These are phyloP conservation scores for Ochotona curzoniae DNA, from an alignment of 2,113 vertebrate species.

Conservation along the genomic window DNA sequence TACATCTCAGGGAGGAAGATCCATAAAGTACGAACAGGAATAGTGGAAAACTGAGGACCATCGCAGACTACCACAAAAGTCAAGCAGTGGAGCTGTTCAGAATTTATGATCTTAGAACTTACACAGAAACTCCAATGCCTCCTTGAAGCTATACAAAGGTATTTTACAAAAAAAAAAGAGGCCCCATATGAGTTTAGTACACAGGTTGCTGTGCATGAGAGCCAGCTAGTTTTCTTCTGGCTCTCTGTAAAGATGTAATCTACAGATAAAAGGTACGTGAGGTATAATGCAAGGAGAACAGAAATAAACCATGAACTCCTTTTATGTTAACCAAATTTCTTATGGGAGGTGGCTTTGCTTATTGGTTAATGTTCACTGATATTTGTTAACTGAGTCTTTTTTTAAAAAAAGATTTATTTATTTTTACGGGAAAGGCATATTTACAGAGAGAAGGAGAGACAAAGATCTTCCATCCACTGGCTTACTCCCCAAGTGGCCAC, in stretches of 20 bases:
- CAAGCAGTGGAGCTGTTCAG: not conserved
- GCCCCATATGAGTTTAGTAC: not conserved
- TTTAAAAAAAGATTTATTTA: too few relatives aligned
- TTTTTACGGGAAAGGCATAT: too few relatives aligned
- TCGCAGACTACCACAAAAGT: constrained; percentile 7
- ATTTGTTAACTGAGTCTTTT: not conserved
- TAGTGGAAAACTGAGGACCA: not conserved
- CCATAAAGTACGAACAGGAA: not conserved
- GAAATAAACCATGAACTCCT: not conserved
- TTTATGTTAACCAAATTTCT: constrained; percentile 36
- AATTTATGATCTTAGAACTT: not conserved
- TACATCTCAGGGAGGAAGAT: not conserved
- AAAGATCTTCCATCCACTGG: too few relatives aligned
- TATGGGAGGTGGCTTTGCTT: not conserved
- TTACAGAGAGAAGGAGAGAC: too few relatives aligned
- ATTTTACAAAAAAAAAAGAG: constrained; percentile 20
- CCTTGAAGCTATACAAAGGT: not conserved
- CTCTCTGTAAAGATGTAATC: not conserved
- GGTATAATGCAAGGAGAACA: not conserved
- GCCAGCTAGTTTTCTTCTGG: not conserved
- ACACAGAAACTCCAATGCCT: not conserved
- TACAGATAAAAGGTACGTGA: not conserved
- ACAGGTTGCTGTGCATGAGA: not conserved
- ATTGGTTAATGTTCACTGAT: not conserved
- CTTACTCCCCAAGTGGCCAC: too few relatives aligned